Conservation (phyloP, 1,140 invertebrate species). For the Anastrepha ludens region DNA sequence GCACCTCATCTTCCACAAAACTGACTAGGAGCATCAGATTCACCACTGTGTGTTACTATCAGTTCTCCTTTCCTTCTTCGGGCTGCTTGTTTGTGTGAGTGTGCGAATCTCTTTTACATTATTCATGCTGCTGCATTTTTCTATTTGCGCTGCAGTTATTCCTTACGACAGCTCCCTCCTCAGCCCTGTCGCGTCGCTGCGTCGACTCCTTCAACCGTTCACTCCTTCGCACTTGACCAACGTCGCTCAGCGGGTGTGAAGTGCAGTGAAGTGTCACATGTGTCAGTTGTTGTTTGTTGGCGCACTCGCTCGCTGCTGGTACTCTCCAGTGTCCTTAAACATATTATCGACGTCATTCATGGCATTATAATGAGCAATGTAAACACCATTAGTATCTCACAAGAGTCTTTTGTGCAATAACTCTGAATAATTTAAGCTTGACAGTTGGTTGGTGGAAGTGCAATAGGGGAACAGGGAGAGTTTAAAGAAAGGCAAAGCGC, state of each 20-base stretch:
- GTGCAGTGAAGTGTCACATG: conserved; percentile 6
- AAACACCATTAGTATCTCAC: conserved; percentile 58
- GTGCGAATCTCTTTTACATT: neutral
- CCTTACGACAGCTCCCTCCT: neutral
- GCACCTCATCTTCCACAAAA: no score
- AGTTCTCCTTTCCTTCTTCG: neutral
- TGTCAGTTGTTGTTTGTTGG: conserved; percentile 36
- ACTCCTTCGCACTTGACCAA: neutral
- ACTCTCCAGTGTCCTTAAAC: conserved; percentile 37
- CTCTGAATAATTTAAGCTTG: conserved; percentile 26
- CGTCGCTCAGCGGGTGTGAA: neutral
- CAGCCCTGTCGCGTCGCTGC: neutral
- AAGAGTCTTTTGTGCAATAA: conserved; percentile 18
- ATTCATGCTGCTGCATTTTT: conserved; percentile 11
- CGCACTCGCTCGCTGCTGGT: neutral
- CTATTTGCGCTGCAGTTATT: neutral
- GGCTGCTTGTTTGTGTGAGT: neutral
- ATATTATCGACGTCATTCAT: conserved; percentile 48
- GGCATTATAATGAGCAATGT: conserved; percentile 57
- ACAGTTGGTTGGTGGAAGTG: neutral
- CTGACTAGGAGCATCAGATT: no score
- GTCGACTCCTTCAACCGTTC: neutral
- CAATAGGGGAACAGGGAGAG: no score
- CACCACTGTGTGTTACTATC: neutral
- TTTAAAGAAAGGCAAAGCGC: no score